These are phyloP conservation scores for Melanotaenia nigrans DNA, from an alignment of 2,797 vertebrate species.

Conservation along the genomic window DNA sequence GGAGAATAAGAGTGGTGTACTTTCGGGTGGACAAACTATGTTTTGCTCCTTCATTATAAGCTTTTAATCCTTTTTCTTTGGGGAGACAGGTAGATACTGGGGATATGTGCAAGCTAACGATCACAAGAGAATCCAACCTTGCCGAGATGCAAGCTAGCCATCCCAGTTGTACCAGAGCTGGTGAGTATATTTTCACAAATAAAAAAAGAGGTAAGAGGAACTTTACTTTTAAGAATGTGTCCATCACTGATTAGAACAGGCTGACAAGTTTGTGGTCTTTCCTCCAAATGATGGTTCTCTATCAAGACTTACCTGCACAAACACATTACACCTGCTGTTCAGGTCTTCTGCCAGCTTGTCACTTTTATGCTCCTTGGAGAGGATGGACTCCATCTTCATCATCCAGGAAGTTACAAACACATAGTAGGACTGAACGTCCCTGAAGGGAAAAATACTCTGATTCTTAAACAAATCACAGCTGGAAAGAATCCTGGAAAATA, in stretches of 20 bases:
- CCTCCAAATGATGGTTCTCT: no score
- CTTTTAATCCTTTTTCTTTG: not conserved
- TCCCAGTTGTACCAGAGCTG: no score
- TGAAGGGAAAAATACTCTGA: slow-evolving; percentile 56
- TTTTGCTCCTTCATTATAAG: no score
- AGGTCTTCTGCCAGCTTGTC: slow-evolving; percentile 93
- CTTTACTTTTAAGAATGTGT: no score
- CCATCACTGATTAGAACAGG: no score
- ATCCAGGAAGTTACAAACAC: slow-evolving; percentile 99
- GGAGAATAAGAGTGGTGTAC: no score
- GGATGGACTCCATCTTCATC: slow-evolving; percentile 99
- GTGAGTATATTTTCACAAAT: no score
- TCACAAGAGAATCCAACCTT: not conserved
- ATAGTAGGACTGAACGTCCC: slow-evolving; percentile 98
- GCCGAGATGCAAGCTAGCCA: no score
- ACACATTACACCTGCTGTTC: slow-evolving; percentile 93
- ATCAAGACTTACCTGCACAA: slow-evolving; percentile 92
- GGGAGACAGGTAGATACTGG: not conserved
- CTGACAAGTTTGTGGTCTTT: no score
- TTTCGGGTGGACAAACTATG: no score
- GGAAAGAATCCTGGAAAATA: not conserved
- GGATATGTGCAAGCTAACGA: not conserved
- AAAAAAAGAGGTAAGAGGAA: no score
- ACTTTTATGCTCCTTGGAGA: slow-evolving; percentile 90
- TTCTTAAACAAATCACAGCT: not conserved